phyloP scores from a whole-genome alignment of 2,888 invertebrate species.

The Ennomos quercinarius region DNA sequence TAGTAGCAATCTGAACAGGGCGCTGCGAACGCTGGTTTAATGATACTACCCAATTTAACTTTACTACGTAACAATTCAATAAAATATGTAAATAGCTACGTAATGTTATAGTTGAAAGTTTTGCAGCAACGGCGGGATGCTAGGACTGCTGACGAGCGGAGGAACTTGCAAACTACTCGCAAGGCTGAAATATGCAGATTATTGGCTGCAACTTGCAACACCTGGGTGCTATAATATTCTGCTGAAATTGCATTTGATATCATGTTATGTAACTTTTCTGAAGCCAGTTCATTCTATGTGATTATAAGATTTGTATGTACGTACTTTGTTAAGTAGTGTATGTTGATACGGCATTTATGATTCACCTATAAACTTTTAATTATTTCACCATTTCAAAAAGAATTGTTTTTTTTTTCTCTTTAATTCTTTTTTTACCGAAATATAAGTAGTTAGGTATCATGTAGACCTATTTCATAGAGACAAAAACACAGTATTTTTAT shows the following conservation, averaged over 20 bases:
- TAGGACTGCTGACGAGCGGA: slow-evolving; percentile 27
- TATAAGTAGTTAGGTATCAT: no score
- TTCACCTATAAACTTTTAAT: no score
- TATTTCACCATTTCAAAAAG: no score
- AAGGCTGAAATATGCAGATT: slow-evolving; percentile 43
- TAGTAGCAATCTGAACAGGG: slow-evolving; percentile 5
- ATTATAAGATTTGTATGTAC: slow-evolving; percentile 8
- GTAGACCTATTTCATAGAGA: no score
- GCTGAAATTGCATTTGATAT: slow-evolving; percentile 46
- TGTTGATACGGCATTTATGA: no score
- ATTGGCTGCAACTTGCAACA: slow-evolving; percentile 43
- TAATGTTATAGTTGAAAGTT: slow-evolving; percentile 26
- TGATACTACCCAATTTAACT: slow-evolving; percentile 26
- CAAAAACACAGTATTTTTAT: no score
- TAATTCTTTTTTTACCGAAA: no score
- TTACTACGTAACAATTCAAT: slow-evolving; percentile 17
- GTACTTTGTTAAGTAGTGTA: no score
- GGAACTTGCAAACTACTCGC: slow-evolving; percentile 46
- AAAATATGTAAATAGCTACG: slow-evolving; percentile 25
- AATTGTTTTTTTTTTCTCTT: no score
- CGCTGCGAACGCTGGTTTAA: slow-evolving; percentile 15
- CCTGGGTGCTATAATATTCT: slow-evolving; percentile 28
- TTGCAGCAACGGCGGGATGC: slow-evolving; percentile 17
- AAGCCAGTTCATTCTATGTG: slow-evolving; percentile 9
- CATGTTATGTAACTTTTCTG: slow-evolving; percentile 30